Percentiles rank a stretch among this genome's conserved stretches.
Conservation (phyloP, 2,113 vertebrate genomes). For the Halcyon malimbica region DNA sequence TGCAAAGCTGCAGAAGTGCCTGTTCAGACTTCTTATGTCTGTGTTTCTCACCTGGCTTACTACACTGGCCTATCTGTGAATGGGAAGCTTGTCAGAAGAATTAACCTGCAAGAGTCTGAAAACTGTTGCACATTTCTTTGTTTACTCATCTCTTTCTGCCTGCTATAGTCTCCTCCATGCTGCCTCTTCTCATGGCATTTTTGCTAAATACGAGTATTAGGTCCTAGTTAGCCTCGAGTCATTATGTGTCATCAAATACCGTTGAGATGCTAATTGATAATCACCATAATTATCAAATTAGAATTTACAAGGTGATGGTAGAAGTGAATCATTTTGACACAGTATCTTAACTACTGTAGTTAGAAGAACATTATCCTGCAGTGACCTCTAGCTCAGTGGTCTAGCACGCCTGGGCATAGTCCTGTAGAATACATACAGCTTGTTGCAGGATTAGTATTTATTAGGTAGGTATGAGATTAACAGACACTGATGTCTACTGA, state of each 20-base stretch:
- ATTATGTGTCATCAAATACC: slow-evolving; percentile 34
- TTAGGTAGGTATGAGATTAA: slow-evolving; percentile 22
- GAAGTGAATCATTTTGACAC: slow-evolving; percentile 8
- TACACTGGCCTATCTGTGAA: background rate
- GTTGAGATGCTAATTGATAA: slow-evolving; percentile 57
- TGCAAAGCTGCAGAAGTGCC: too few species aligned
- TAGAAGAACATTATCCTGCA: background rate
- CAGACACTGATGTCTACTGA: slow-evolving; percentile 15
- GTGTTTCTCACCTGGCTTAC: background rate
- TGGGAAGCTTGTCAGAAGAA: background rate
- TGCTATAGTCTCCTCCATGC: background rate
- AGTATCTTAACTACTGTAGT: background rate
- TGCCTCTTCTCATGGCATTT: background rate
- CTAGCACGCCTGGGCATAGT: background rate
- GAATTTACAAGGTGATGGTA: background rate
- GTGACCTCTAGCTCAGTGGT: background rate
- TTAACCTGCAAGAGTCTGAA: background rate
- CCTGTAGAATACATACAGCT: background rate
- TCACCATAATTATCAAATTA: slow-evolving; percentile 45
- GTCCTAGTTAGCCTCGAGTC: slow-evolving; percentile 27
- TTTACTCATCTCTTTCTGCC: background rate
- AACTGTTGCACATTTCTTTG: background rate
- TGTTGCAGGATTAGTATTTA: background rate
- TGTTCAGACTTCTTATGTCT: accelerated
- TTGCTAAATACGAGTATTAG: background rate